phyloP scores from a whole-genome alignment of 2,113 vertebrate species.

The Sciurus niger region DNA sequence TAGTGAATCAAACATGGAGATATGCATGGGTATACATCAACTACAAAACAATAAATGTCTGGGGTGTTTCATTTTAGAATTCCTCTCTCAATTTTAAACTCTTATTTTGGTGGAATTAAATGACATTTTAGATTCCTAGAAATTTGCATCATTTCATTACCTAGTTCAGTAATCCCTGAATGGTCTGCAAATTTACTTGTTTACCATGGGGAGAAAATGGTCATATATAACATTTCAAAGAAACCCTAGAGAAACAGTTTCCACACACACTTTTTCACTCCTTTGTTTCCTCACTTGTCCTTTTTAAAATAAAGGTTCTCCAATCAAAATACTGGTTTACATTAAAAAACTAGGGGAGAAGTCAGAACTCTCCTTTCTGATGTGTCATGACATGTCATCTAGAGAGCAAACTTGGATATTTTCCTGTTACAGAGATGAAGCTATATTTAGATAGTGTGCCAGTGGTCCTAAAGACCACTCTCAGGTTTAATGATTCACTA shows the following conservation, averaged over 20 bases:
- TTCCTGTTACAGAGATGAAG: not conserved
- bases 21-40: not conserved
- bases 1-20: not conserved
- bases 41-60: not conserved
- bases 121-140: not conserved
- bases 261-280: not conserved
- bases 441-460: not conserved
- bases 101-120: not conserved
- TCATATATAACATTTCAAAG: too few species aligned
- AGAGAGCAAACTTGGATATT: not conserved
- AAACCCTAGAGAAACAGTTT: not conserved
- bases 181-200: not conserved
- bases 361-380: not conserved
- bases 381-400: not conserved
- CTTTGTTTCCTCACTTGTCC: not conserved
- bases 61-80: not conserved
- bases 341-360: not conserved
- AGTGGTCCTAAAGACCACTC: not conserved
- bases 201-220: not conserved
- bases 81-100: accelerated
- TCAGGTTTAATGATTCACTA: not conserved
- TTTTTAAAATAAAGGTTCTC: not conserved
- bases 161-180: not conserved
- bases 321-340: not conserved
- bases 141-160: not conserved